A percentile compares a stretch with the other conserved stretches of the same genome.
Conservation (phyloP, 92 coral and sea anemone genomes). For the Epizoanthus ramosus region DNA sequence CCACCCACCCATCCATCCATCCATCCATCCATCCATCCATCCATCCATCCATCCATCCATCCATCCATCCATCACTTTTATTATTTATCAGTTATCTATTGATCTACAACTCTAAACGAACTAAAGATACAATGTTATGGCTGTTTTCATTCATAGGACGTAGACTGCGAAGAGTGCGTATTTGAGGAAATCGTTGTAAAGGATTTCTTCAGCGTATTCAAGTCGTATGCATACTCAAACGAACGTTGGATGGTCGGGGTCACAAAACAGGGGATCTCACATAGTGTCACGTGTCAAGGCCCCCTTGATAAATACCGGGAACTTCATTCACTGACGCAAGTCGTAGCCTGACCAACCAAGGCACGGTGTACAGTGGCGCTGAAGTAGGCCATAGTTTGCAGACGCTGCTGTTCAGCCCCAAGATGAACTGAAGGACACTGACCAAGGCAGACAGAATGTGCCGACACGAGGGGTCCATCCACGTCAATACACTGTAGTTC, state of each 20-base stretch:
- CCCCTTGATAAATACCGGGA: conserved; percentile 58
- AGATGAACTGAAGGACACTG: too few relatives aligned
- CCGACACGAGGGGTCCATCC: too few relatives aligned
- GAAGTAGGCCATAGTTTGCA: too few relatives aligned
- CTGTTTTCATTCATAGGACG: conserved; percentile 56
- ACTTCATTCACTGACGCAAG: conserved; percentile 74
- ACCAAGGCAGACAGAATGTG: too few relatives aligned
- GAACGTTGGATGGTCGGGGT: conserved; percentile 78
- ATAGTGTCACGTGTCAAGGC: conserved; percentile 58
- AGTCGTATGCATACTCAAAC: conserved; percentile 78
- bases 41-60: background rate
- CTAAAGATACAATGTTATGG: background rate
- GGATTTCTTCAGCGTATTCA: conserved; percentile 79
- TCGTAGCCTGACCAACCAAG: conserved; percentile 33
- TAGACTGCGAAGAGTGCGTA: conserved; percentile 82
- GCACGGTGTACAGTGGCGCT: too few relatives aligned
- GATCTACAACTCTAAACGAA: background rate
- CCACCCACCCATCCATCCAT: too few relatives aligned
- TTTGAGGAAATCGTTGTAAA: conserved; percentile 73
- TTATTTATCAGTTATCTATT: background rate
- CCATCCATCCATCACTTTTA: background rate
- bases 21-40: too few relatives aligned
- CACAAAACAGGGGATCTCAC: conserved; percentile 63
- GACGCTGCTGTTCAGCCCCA: too few relatives aligned
- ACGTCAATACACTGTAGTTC: too few relatives aligned